Evolutionary conservation across 2,113 vertebrate species (phyloP).

Genomic region (Psettodes erumei): DNA sequence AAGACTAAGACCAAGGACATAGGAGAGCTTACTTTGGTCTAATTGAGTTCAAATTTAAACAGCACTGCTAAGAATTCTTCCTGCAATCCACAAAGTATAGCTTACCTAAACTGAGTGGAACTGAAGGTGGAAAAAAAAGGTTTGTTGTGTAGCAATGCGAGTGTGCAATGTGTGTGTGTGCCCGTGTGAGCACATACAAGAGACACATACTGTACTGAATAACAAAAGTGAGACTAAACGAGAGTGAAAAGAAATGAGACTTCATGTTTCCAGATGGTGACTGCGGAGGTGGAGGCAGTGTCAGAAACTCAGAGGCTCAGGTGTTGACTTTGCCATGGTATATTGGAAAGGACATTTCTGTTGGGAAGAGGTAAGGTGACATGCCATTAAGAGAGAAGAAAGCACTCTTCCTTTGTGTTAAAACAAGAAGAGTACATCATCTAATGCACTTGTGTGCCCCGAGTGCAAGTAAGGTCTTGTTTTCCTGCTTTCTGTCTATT

Average conservation of each 20-base stretch:
- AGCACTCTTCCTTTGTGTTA: conserved; percentile 50
- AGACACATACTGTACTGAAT: background rate
- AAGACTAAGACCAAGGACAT: background rate
- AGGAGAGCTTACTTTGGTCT: background rate
- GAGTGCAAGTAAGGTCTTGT: conserved; percentile 32
- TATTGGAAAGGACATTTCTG: conserved; percentile 54
- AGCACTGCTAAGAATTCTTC: background rate
- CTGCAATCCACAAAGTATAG: too few species aligned
- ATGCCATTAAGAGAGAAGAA: conserved; percentile 50
- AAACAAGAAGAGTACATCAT: conserved; percentile 47
- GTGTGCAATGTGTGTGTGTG: background rate
- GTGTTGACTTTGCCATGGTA: conserved; percentile 40
- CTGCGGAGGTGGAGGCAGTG: conserved; percentile 24
- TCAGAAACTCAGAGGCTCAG: conserved; percentile 36
- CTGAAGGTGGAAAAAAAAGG: background rate
- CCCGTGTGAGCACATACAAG: background rate
- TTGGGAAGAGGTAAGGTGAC: conserved; percentile 29
- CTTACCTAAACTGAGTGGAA: too few species aligned
- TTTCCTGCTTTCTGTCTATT: conserved; percentile 53
- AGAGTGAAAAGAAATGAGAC: conserved; percentile 1
- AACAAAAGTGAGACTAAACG: background rate
- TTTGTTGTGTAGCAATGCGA: background rate
- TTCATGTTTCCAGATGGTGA: conserved; percentile 21
- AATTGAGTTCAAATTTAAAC: background rate
- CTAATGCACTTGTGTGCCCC: conserved; percentile 45